Base-by-base conservation (phyloP, 2,888 invertebrate genomes). In the Xestia rhomboidea region DNA sequence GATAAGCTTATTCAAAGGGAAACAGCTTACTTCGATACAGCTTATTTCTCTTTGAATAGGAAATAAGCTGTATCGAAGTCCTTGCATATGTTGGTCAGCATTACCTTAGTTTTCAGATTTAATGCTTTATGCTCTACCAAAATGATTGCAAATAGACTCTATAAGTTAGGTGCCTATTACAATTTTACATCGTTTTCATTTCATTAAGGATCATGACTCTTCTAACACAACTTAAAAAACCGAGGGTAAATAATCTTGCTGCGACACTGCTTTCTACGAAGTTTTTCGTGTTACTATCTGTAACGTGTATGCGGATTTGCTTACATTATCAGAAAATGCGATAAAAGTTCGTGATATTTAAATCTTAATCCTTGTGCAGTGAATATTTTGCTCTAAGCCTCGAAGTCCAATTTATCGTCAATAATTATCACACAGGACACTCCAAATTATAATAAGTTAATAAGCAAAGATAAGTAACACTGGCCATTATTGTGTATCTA, bases 401-500 rank as follows among this genome's bases (percentile, higher is more conserved):
- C 54, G 15, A 76, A 81, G 15, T 69, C 24, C 8, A 83, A 54
- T 73, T 68, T 64, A 72, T 84, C 62, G 13, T 24, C 49, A 38
- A 24, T 68, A 68, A 74, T 77, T 82, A 85, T 86, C 73, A 74
- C 38, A 38, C 51, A 67, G 60, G 79, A 71, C 60, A 76, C 64
- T 70, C 76, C 71, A 72, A 77, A 73, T 81, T 66, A 57, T 79
- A 77, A 81, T 85, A 76, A 79, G 38, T 63, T 77, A 85, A 79
- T 87, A 76, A 85, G 54, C 66, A 63, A 70, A 76, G 86, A 86
- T 86, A 86, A 86, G 77, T 76, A 66, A 85, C 67, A 72, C 62
- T 75, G 84, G 34, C 18, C 66, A 83, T 86, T 83, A 84, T 79
- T 86, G 79, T 86, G 75, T 83, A 86, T 83, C 83, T 69, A 70